Evolutionary conservation across 2,888 invertebrate species (phyloP).

Genomic region (Willowsia nigromaculata): DNA sequence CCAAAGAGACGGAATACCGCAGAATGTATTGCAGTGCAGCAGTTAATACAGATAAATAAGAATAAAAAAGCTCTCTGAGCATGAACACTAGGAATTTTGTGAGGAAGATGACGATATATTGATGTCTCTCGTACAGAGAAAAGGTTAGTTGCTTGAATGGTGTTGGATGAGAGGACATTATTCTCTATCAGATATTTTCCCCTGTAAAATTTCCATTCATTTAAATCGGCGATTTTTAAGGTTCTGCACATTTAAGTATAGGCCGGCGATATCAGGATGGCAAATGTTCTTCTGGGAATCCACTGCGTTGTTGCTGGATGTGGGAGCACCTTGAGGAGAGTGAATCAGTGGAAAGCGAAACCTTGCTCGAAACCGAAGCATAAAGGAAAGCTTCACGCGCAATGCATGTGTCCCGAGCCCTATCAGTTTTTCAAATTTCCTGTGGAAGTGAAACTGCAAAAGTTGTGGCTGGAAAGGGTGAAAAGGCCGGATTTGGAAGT

Average conservation of each 20-base stretch:
- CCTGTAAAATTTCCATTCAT: too few species aligned
- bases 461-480: conserved; percentile 56
- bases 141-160: background rate
- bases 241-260: too few species aligned
- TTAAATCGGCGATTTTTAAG: too few species aligned
- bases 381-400: conserved; percentile 34
- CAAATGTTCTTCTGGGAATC: conserved; percentile 52
- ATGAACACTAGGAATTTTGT: background rate
- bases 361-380: conserved; percentile 33
- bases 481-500: conserved; percentile 56
- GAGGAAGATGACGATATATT: background rate
- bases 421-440: conserved; percentile 63
- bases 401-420: conserved; percentile 60
- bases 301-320: conserved; percentile 63
- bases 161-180: too few species aligned
- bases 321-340: conserved; percentile 26
- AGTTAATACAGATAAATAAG: background rate
- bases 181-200: too few species aligned
- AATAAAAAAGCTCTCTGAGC: background rate
- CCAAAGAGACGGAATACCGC: background rate
- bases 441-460: conserved; percentile 19
- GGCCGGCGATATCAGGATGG: conserved; percentile 8
- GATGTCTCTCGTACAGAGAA: background rate
- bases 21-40: background rate
- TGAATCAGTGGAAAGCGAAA: conserved; percentile 56